A percentile compares a stretch with the other conserved stretches of the same genome.
Evolutionary conservation across 2,888 invertebrate genomes (phyloP).

Genomic region (Drosophila heteroneura): DNA sequence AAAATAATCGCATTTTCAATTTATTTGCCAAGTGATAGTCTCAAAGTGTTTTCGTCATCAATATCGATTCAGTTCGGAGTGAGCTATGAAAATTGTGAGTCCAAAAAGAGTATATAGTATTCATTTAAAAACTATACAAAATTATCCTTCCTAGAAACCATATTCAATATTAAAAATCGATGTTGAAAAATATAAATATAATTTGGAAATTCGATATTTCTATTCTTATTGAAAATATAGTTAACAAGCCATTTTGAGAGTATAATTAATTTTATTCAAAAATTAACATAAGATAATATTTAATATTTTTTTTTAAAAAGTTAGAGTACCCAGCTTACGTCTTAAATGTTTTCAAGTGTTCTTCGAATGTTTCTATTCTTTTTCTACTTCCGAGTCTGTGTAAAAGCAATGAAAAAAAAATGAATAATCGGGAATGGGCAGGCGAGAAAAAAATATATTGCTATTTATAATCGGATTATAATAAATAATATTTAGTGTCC

Average conservation of each 20-base stretch:
- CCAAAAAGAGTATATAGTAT: neutral
- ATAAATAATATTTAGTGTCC: conserved; percentile 71
- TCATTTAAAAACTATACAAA: neutral
- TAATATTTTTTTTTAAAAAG: neutral
- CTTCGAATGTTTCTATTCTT: conserved; percentile 23
- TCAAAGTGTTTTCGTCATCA: neutral
- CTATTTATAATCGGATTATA: conserved; percentile 82
- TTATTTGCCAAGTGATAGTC: neutral
- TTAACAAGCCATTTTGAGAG: neutral
- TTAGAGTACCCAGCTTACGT: conserved; percentile 26
- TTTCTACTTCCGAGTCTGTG: conserved; percentile 33
- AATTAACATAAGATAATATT: neutral
- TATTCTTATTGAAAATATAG: neutral
- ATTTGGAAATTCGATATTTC: neutral
- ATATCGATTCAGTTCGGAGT: neutral
- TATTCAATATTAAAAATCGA: neutral
- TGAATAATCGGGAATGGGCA: conserved; percentile 42
- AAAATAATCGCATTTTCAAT: neutral
- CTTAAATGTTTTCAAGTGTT: conserved; percentile 1
- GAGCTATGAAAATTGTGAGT: neutral
- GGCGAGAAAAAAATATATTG: conserved; percentile 51
- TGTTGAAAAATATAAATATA: neutral
- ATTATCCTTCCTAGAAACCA: neutral
- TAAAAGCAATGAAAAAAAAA: conserved; percentile 47
- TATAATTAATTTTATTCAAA: neutral